Evolutionary conservation across 2,888 invertebrate genomes (phyloP), one percentile per base, ranked within the genome.

Genomic region (Hemithea aestivaria): DNA sequence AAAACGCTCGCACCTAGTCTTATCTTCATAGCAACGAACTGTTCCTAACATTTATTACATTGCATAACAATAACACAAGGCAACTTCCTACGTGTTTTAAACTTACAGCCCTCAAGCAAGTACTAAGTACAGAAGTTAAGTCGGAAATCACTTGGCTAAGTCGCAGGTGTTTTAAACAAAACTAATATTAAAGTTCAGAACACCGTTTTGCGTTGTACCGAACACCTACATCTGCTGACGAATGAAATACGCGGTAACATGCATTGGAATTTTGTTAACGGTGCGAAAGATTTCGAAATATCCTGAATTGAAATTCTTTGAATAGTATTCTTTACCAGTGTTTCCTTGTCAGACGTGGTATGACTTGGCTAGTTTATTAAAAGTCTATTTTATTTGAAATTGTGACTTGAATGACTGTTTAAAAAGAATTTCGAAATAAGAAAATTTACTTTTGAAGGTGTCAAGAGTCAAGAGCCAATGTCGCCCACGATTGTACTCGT

Each of bases 111-210:
- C 28, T 8, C 16, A 31, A 26, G 20, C 5, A 16, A 16, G 10
- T 30, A 31, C n/a, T n/a, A n/a, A n/a, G n/a, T n/a, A n/a, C n/a
- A n/a, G n/a, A 41, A 41, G 36, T 33, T 41, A 7, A 20, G 10
- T 3, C 1, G 26, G 28, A 43, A 42, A 43, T 38, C 43, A 39
- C 35, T 38, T 38, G 23, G 7, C 22, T 30, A 30, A 27, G 43
- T 38, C 43, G 26, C 43, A 43, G 43, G 43, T 43, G 43, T 43
- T 43, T 43, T 38, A 43, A 43, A 43, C 38, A 43, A 43, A 43
- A 43, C 43, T 43, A 43, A 43, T 43, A 43, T 38, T 38, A 27
- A 16, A 35, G 29, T 38, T 38, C 34, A 38, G 30, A 34, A 29
- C 35, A 32, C 23, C 34, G 22, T 38, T 37, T 41, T 32, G 32